Conservation (phyloP, 2,888 invertebrate genomes). For the Nomada hirtipes region DNA sequence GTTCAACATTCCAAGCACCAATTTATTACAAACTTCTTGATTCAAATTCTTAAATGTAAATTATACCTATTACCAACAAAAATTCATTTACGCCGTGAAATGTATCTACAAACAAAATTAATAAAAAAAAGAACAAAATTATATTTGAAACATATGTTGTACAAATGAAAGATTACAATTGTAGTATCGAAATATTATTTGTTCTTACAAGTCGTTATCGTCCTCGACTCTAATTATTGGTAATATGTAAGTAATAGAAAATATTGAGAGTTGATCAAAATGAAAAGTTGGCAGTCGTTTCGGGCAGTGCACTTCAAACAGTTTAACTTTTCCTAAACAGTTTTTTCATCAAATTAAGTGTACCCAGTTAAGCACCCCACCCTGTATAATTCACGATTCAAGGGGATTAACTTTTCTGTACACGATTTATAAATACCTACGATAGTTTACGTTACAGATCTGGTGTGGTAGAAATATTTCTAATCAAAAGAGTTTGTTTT, state of each 20-base stretch:
- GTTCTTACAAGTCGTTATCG: background rate
- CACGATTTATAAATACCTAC: no score
- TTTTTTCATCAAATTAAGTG: no score
- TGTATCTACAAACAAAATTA: background rate
- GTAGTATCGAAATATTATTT: background rate
- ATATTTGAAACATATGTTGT: background rate
- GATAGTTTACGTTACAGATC: no score
- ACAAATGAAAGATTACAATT: constrained; percentile 6
- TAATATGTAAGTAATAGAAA: background rate
- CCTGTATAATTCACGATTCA: no score
- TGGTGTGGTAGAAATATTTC: no score
- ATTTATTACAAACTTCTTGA: constrained; percentile 1
- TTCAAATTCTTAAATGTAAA: constrained; percentile 29
- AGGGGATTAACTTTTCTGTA: no score
- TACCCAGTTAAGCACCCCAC: no score
- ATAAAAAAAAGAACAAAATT: constrained; percentile 5
- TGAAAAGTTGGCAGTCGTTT: no score
- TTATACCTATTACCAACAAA: constrained; percentile 4
- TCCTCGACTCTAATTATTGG: background rate
- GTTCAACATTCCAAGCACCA: constrained; percentile 32
- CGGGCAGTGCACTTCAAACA: no score
- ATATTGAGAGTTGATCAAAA: background rate
- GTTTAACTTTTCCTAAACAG: background rate
- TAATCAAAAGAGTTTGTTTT: no score
- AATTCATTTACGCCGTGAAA: constrained; percentile 8